Percentiles rank a stretch among this genome's conserved stretches.
Evolutionary conservation across 1,140 invertebrate species (phyloP).

Genomic region (Latrodectus geometricus): DNA sequence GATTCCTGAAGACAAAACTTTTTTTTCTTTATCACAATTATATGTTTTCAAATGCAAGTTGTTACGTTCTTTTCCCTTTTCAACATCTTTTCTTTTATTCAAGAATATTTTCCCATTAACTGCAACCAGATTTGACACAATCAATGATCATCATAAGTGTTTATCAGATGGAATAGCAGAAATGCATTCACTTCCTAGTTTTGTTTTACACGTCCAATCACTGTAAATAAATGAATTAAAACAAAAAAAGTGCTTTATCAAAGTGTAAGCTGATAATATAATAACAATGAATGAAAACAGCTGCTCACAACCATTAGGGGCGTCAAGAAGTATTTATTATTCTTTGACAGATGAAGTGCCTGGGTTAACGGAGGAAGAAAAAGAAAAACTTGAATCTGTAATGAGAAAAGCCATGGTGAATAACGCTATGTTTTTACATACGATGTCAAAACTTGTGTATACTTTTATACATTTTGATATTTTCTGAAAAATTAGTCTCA

Average conservation of each 20-base stretch:
- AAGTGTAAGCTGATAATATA: background rate
- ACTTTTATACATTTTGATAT: background rate
- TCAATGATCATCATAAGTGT: too few relatives aligned
- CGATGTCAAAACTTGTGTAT: background rate
- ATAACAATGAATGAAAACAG: constrained; percentile 28
- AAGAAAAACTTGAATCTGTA: constrained; percentile 56
- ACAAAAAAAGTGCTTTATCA: background rate
- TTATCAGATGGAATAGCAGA: too few relatives aligned
- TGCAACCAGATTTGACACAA: too few relatives aligned
- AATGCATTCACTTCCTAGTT: too few relatives aligned
- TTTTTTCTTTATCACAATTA: too few relatives aligned
- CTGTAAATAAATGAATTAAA: too few relatives aligned
- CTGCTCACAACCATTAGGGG: constrained; percentile 27
- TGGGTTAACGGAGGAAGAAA: constrained; percentile 60
- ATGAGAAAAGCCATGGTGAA: constrained; percentile 63
- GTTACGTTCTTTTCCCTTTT: too few relatives aligned
- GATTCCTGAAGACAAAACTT: too few relatives aligned
- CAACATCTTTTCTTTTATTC: too few relatives aligned
- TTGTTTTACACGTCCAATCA: too few relatives aligned
- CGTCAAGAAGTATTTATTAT: constrained; percentile 54
- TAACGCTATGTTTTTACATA: background rate
- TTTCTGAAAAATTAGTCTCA: background rate
- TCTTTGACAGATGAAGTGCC: constrained; percentile 56
- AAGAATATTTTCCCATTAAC: too few relatives aligned
- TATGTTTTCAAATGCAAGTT: too few relatives aligned